Base-by-base conservation (phyloP, 1,140 invertebrate genomes). In the Papilio glaucus region DNA sequence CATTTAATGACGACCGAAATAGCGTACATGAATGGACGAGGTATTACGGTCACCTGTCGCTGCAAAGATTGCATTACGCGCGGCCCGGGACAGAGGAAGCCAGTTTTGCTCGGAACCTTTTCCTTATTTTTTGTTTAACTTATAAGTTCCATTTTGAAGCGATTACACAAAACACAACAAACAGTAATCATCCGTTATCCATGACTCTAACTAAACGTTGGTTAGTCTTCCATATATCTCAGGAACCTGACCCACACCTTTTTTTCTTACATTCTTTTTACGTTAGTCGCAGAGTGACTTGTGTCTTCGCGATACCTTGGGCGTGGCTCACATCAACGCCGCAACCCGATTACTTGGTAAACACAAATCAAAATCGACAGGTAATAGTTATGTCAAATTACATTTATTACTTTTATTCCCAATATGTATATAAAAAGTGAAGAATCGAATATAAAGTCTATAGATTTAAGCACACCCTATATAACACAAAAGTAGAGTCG, bases 41-140 rank as follows among this genome's bases (percentile, higher is more conserved):
- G 61, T 41, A 65, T 65, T 65, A 65, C 62, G 62, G 62, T 65
- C 62, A 65, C 62, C 62, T 65, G 62, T 41, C 37, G 37, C 13
- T 63, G 15, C 18, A 65, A 41, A 65, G 33, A 39, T 65, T 39
- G 38, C 21, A 39, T 65, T 38, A 65, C 62, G 37, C 12, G 24
- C 26, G 15, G 5, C 10, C 15, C 29, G 29, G 29, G 2, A 53
- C 49, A 53, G 49, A 57, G 49, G 49, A 57, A 57, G 49, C 8
- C 49, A 57, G 49, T 24, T 57, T 57, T 8, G 49, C 21, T 57
- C 10, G 45, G 4, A 45, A 45, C 9, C 3, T 57, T 57, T 57
- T 57, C 49, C 49, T 57, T 57, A 26, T 57, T 57, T 24, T 33
- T 6, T 3, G 29, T 33, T 24, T 57, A 13, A 26, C 18, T 24